phyloP scores from a whole-genome alignment of 2,888 invertebrate species.

The Caenorhabditis macrosperma region DNA sequence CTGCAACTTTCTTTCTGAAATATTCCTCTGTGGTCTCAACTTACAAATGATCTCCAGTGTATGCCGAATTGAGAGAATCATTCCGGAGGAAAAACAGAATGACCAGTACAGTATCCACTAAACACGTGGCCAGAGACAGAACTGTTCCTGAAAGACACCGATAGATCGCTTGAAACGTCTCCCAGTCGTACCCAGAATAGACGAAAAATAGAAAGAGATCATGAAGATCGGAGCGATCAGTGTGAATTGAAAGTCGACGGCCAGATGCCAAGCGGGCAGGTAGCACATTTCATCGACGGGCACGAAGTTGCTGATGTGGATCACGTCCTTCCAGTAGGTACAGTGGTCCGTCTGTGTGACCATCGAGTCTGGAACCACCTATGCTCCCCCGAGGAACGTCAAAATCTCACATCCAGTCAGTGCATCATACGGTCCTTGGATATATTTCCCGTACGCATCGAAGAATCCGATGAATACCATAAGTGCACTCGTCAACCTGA shows the following conservation, averaged over 20 bases:
- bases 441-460: slow-evolving; percentile 42
- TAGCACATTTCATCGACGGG: slow-evolving; percentile 80
- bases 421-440: slow-evolving; percentile 46
- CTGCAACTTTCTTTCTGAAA: neutral
- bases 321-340: slow-evolving; percentile 56
- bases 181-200: slow-evolving; percentile 15
- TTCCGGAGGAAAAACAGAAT: slow-evolving; percentile 1
- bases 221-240: slow-evolving; percentile 50
- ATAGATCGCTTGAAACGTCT: no score
- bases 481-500: slow-evolving; percentile 53
- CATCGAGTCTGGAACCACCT: slow-evolving; percentile 32
- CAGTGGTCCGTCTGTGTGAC: slow-evolving; percentile 42
- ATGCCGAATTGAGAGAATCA: neutral
- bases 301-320: slow-evolving; percentile 64
- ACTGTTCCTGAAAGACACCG: slow-evolving; percentile 7
- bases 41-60: slow-evolving; percentile 35
- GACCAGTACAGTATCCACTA: slow-evolving; percentile 4
- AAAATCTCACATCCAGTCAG: slow-evolving; percentile 31
- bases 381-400: neutral
- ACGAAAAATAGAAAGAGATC: slow-evolving; percentile 41
- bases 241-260: slow-evolving; percentile 53
- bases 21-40: neutral
- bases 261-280: slow-evolving; percentile 80
- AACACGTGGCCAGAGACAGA: neutral
- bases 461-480: slow-evolving; percentile 57